A percentile compares a stretch with the other conserved stretches of the same genome.
Conservation (phyloP, 2,113 vertebrate genomes). For the Proteles cristata region DNA sequence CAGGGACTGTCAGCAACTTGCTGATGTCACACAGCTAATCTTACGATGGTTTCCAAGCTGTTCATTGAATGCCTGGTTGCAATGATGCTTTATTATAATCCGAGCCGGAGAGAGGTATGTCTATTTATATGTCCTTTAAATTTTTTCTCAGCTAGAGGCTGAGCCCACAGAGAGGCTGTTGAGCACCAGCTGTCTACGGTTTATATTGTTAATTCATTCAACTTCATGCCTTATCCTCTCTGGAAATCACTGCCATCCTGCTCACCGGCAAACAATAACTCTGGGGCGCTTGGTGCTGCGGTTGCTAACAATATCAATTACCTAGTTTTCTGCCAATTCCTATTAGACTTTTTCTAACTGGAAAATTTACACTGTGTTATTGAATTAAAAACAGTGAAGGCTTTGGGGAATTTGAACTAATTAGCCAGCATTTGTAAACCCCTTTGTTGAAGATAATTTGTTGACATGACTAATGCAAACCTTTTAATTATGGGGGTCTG, state of each 20-base stretch:
- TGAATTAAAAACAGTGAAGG: constrained; percentile 90
- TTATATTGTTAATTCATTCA: constrained; percentile 89
- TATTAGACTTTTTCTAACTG: constrained; percentile 88
- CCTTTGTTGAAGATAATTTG: constrained; percentile 92
- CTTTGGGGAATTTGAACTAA: constrained; percentile 90
- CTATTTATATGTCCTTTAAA: constrained; percentile 52
- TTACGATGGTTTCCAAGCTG: neutral
- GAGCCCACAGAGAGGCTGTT: constrained; percentile 75
- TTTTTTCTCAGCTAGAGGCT: constrained; percentile 60
- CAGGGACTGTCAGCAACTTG: neutral
- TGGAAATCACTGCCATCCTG: constrained; percentile 86
- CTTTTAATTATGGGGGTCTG: constrained; percentile 90
- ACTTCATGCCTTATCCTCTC: constrained; percentile 86
- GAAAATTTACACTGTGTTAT: constrained; percentile 88
- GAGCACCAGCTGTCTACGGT: constrained; percentile 85
- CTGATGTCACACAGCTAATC: neutral
- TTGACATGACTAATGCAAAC: constrained; percentile 91
- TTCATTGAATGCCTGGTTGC: neutral
- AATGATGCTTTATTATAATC: neutral
- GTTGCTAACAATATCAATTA: constrained; percentile 88
- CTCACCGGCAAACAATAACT: constrained; percentile 84
- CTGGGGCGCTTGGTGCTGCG: constrained; percentile 78
- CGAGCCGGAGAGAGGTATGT: neutral
- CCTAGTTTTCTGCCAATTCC: constrained; percentile 90
- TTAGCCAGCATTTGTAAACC: constrained; percentile 89